These are phyloP conservation scores for Parauchenoglanis punctatus DNA, from an alignment of 2,797 vertebrate genomes.

Conservation along the genomic window DNA sequence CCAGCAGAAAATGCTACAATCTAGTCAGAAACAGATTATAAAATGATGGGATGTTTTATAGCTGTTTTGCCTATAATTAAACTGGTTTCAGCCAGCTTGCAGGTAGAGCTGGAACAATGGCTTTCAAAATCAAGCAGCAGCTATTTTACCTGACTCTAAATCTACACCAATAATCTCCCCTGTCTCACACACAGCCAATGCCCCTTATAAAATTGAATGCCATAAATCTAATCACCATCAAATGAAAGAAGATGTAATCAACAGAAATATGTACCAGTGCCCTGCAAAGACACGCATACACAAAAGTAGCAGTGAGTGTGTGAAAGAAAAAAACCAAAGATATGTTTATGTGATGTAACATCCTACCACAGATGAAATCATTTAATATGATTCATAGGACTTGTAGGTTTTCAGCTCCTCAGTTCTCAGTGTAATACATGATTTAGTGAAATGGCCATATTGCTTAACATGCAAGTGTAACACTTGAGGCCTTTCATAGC, in stretches of 20 bases:
- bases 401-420: not conserved
- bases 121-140: slow-evolving; percentile 1
- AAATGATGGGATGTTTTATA: not conserved
- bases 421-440: not conserved
- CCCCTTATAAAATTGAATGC: not conserved
- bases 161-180: not conserved
- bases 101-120: not conserved
- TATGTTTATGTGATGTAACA: not conserved
- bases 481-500: not conserved
- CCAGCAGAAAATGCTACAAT: not conserved
- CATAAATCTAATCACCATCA: not conserved
- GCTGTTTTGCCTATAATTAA: not conserved
- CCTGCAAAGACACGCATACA: not conserved
- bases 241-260: not conserved
- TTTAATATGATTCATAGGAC: not conserved
- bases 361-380: not conserved
- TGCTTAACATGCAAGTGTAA: not conserved
- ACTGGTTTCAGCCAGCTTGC: not conserved
- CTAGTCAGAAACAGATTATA: not conserved
- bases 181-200: not conserved
- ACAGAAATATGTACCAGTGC: not conserved
- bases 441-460: not conserved
- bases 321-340: too few relatives aligned
- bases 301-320: not conserved
- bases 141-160: not conserved